phyloP scores from a whole-genome alignment of 2,888 invertebrate species.

The Nemapogon koenigi region DNA sequence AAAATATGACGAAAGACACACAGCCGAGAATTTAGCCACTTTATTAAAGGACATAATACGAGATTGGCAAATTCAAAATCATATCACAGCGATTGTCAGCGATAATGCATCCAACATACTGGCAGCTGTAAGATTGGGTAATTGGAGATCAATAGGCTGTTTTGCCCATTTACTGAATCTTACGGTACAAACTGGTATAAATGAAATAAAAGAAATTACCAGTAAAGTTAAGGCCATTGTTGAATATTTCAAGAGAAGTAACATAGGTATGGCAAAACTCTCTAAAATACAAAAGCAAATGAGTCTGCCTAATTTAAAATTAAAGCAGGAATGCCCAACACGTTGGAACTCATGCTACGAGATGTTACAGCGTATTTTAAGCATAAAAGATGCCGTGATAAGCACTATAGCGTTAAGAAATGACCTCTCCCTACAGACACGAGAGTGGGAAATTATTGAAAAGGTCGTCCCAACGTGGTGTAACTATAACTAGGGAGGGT shows the following conservation, averaged over 20 bases:
- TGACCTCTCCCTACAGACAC: too few relatives aligned
- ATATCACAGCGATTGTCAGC: constrained; percentile 16
- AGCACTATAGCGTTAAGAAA: constrained; percentile 11
- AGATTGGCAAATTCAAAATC: constrained; percentile 11
- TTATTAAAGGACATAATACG: constrained; percentile 6
- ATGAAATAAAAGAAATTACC: constrained; percentile 1
- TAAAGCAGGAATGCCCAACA: constrained; percentile 10
- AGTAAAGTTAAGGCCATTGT: constrained; percentile 14
- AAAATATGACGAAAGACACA: constrained; percentile 8
- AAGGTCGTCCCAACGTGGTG: too few relatives aligned
- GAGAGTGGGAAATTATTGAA: too few relatives aligned
- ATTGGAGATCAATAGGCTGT: constrained; percentile 20
- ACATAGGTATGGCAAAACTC: constrained; percentile 2
- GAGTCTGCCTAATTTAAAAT: constrained; percentile 7
- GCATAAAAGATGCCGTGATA: constrained; percentile 7
- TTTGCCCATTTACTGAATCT: constrained; percentile 20
- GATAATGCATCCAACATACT: constrained; percentile 21
- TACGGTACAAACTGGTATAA: neutral
- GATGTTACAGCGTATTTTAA: constrained; percentile 6
- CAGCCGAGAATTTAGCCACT: constrained; percentile 1
- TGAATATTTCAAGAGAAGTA: constrained; percentile 17
- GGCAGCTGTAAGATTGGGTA: constrained; percentile 15
- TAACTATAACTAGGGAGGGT: too few relatives aligned
- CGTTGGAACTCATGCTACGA: constrained; percentile 11
- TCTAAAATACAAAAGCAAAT: constrained; percentile 7